Evolutionary conservation across 2,888 invertebrate genomes (phyloP).

Genomic region (Nineta flava): DNA sequence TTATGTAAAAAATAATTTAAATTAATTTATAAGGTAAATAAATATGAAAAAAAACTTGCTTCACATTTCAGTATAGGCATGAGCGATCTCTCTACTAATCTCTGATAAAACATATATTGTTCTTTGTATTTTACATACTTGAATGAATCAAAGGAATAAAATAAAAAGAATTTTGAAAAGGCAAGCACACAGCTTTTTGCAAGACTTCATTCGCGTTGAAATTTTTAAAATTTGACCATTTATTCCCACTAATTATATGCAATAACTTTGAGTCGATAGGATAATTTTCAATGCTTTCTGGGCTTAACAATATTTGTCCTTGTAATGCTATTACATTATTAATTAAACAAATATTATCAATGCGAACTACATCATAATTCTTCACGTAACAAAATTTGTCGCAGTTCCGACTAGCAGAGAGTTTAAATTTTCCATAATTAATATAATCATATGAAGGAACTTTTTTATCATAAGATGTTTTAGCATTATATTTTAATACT

Average conservation of each 20-base stretch:
- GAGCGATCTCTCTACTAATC: no score
- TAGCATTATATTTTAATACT: slow-evolving; percentile 8
- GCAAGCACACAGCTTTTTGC: slow-evolving; percentile 2
- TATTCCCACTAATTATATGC: slow-evolving; percentile 1
- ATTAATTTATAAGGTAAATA: no score
- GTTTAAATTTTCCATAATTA: no score
- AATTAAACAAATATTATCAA: slow-evolving; percentile 1
- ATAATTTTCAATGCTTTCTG: slow-evolving; percentile 3
- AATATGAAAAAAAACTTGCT: no score
- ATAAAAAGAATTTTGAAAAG: slow-evolving; percentile 1
- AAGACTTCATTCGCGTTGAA: not conserved
- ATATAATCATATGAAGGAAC: slow-evolving; percentile 6
- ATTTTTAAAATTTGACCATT: slow-evolving; percentile 4
- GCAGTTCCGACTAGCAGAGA: no score
- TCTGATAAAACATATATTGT: no score
- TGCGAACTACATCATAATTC: slow-evolving; percentile 2
- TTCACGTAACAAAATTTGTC: slow-evolving; percentile 2
- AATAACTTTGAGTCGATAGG: slow-evolving; percentile 3
- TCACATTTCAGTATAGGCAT: no score
- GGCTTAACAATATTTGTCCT: no score
- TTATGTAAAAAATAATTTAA: no score
- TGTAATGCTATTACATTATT: slow-evolving; percentile 2
- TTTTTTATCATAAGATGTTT: not conserved
- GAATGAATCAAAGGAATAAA: slow-evolving; percentile 2
- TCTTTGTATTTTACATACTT: not conserved